Base-by-base conservation (phyloP, 2,888 invertebrate genomes). In the Drosophila antonietae region DNA sequence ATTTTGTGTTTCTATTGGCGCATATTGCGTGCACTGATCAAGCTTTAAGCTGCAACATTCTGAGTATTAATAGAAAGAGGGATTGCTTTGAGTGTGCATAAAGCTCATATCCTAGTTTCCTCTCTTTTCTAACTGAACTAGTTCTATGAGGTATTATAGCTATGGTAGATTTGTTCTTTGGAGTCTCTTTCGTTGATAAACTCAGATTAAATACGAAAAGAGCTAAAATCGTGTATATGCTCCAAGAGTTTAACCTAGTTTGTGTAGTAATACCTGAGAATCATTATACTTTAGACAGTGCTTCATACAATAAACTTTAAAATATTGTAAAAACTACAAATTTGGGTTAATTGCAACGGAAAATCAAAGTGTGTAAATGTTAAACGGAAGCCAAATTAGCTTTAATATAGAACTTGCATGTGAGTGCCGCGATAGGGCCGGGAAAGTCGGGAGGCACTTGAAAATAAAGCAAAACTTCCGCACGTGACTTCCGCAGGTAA, bases 401-500 rank as follows among this genome's bases (percentile, higher is more conserved):
- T 71, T 65, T 86, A 84, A 88, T 88, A 68, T 37, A 81, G 68
- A 86, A 75, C 84, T 82, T 65, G 88, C 87, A 88, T 88, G 88
- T 59, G 57, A 53, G 3, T 51, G 3, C 6, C 33, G 44, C 20
- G 41, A 3, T 41, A 39, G 49, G 41, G 41, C 28, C 44, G 33
- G 44, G 33, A 35, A 72, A 71, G 72, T 77, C 43, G 56, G 61
- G 59, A 63, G 62, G 74, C 66, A 77, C 65, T 65, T 39, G 56
- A 72, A 78, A 69, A 68, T 60, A 56, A 73, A 79, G 66, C 51
- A 82, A 86, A 86, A 64, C 84, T 83, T 86, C 89, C 87, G 86
- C 86, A 88, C 86, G 87, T 84, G 86, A 86, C 89, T 86, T 86
- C 89, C 86, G 89, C 53, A 62, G 70, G 66, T 65, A 63, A 47